Percentiles rank a stretch among this genome's conserved stretches.
These are phyloP conservation scores for Chlorospingus semifuscus DNA, from an alignment of 2,797 vertebrate genomes.

Conservation along the genomic window DNA sequence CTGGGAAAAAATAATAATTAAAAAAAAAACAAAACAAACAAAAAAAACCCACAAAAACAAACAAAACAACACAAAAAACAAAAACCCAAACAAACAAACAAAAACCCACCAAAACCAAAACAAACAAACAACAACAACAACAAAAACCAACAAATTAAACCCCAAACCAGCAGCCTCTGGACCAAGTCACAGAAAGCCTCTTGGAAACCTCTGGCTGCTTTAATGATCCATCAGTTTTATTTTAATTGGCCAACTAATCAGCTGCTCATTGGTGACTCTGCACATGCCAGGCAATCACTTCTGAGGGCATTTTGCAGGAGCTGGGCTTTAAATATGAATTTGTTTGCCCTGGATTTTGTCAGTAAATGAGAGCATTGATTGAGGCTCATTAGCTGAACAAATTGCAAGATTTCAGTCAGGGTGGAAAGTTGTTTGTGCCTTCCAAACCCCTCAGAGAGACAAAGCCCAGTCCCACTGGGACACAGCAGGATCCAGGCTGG, in stretches of 20 bases:
- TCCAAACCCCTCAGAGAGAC: not conserved
- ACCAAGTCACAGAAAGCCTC: not conserved
- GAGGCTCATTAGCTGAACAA: conserved; percentile 19
- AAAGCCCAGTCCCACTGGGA: accelerated
- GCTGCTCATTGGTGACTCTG: not conserved
- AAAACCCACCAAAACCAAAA: too few species aligned
- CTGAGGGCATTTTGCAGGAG: not conserved
- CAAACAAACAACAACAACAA: too few species aligned
- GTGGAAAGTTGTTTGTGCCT: not conserved
- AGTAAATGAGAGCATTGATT: conserved; percentile 15
- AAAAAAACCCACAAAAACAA: too few species aligned
- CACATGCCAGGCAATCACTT: not conserved
- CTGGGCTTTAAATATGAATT: conserved; percentile 26
- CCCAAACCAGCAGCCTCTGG: not conserved
- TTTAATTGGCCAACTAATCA: conserved; percentile 43
- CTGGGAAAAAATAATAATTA: not conserved
- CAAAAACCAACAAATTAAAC: too few species aligned
- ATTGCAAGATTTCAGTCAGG: not conserved
- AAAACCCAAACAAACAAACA: too few species aligned
- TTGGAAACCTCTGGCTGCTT: not conserved
- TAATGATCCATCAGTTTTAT: not conserved
- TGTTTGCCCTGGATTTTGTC: not conserved
- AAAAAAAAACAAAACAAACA: too few species aligned
- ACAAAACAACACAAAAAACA: too few species aligned
- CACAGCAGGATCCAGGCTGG: not conserved